Evolutionary conservation across 2,888 invertebrate genomes (phyloP), one percentile per base, ranked within the genome.

Genomic region (Nineta flava): DNA sequence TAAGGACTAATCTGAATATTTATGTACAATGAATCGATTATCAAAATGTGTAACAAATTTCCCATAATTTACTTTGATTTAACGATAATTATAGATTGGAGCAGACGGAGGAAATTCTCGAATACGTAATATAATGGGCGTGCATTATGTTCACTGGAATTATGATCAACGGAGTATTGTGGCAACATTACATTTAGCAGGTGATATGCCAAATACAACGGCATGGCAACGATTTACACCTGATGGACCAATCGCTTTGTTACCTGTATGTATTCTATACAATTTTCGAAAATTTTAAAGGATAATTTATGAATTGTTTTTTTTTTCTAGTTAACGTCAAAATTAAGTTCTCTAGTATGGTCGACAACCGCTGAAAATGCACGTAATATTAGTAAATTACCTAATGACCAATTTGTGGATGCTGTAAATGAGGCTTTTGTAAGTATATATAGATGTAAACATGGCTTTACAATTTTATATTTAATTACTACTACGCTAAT

Each of bases 171-270:
- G 81, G 74, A 96, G 87, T 6, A 75, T 99, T 17, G 96, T 99
- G 1, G 95, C 95, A 1, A 95, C 94, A 0, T 67, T 97, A 32
- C 70, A 84, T 58, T 67, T 96, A 50, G 74, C 78, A 13, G 87
- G 90, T 69, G 90, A 87, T 72, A 61, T 43, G 12, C 79, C 80
- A 49, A 96, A 96, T 66, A 75, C 76, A 26, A 85, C 87, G 2
- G 97, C 96, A 0, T 99, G 96, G 96, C 97, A 99, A 66, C 76
- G 95, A 55, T 96, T 96, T 69, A 69, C 95, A 53, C 88, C 93
- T 0, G 81, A 79, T 2, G 97, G 97, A 1, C 94, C 96, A 0
- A 75, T 99, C 19, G 97, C 97, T 3, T 64, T 97, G 19, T 69
- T 99, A 48, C 99, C 97, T 7, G 77, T 80, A 68, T 68, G 67